These are phyloP conservation scores for Hyperopisus bebe DNA, from an alignment of 2,113 vertebrate species.

Conservation along the genomic window DNA sequence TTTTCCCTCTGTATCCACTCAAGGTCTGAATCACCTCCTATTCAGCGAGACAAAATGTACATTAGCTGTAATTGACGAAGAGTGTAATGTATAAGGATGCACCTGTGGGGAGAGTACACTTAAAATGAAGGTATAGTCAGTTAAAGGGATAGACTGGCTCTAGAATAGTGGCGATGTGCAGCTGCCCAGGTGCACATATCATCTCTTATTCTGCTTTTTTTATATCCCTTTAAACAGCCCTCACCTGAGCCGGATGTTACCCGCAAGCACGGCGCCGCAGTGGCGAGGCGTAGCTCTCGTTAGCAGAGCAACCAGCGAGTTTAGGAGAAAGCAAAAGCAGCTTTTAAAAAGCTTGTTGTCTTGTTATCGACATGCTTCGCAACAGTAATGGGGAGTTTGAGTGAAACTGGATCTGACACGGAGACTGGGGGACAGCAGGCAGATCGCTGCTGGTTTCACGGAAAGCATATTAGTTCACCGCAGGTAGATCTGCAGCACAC, in stretches of 20 bases:
- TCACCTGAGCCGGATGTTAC: constrained; percentile 8
- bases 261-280: neutral
- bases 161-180: neutral
- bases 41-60: constrained; percentile 9
- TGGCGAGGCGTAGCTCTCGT: neutral
- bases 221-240: neutral
- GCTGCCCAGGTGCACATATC: neutral
- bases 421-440: neutral
- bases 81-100: neutral
- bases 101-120: neutral
- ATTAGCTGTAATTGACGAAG: constrained; percentile 4
- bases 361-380: neutral
- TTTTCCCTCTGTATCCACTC: neutral
- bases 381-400: neutral
- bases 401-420: neutral
- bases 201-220: neutral
- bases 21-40: constrained; percentile 15
- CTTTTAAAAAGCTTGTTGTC: neutral
- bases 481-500: neutral
- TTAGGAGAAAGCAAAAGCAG: neutral
- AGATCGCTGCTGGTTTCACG: neutral
- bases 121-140: neutral
- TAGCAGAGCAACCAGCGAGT: neutral
- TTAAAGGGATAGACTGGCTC: neutral
- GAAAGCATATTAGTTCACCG: constrained; percentile 1